These are phyloP conservation scores for Meganola albula DNA, from an alignment of 2,888 invertebrate species.

Conservation along the genomic window DNA sequence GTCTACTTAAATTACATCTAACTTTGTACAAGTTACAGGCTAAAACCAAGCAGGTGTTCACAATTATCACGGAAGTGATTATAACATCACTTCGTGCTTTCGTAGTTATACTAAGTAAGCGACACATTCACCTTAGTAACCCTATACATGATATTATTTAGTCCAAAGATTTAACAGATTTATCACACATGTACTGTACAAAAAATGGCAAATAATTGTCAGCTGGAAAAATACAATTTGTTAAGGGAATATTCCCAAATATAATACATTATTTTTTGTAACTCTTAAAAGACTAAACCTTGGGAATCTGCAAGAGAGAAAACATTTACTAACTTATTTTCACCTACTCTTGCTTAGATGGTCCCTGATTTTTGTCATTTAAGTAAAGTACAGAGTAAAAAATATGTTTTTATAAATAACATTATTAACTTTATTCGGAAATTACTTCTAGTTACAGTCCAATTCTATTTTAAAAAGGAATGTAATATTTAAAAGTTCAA, in stretches of 20 bases:
- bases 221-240: slow-evolving; percentile 29
- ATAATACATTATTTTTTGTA: slow-evolving; percentile 5
- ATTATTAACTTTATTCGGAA: too few relatives aligned
- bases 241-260: slow-evolving; percentile 2
- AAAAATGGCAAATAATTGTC: slow-evolving; percentile 55
- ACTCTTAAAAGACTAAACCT: slow-evolving; percentile 4
- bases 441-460: too few relatives aligned
- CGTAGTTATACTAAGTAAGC: slow-evolving; percentile 38
- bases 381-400: too few relatives aligned
- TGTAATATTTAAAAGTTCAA: too few relatives aligned
- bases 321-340: slow-evolving; percentile 15
- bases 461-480: too few relatives aligned
- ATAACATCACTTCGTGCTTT: slow-evolving; percentile 62
- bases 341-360: slow-evolving; percentile 25
- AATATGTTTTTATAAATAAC: too few relatives aligned
- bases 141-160: slow-evolving; percentile 29
- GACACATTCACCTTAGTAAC: slow-evolving; percentile 29
- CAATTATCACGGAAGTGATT: slow-evolving; percentile 57
- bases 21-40: slow-evolving; percentile 56
- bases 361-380: slow-evolving; percentile 26
- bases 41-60: slow-evolving; percentile 49
- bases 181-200: slow-evolving; percentile 69
- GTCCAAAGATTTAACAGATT: slow-evolving; percentile 33
- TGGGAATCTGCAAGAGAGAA: slow-evolving; percentile 26
- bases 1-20: slow-evolving; percentile 38